Conservation (phyloP, 2,888 invertebrate species). For the Danaus chrysippus region DNA sequence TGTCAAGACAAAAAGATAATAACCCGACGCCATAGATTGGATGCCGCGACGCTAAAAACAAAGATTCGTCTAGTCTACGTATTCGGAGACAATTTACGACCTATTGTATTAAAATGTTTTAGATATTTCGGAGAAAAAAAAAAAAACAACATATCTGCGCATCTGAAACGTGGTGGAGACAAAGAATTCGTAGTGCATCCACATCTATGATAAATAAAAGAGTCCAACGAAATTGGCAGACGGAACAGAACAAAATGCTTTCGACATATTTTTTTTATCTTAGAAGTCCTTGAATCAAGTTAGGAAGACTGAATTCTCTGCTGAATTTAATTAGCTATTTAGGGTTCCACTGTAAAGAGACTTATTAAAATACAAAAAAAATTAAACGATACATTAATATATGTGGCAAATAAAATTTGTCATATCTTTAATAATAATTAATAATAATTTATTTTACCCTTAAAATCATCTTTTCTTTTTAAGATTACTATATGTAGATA, state of each 20-base stretch:
- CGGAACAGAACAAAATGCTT: not conserved
- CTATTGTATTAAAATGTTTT: slow-evolving; percentile 25
- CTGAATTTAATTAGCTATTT: too few relatives aligned
- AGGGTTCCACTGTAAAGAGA: too few relatives aligned
- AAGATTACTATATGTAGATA: too few relatives aligned
- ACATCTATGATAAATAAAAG: slow-evolving; percentile 5
- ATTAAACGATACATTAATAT: too few relatives aligned
- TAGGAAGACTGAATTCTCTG: too few relatives aligned
- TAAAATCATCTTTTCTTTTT: too few relatives aligned
- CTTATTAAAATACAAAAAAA: too few relatives aligned
- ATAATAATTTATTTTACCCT: too few relatives aligned
- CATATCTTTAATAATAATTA: too few relatives aligned
- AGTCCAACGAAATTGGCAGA: not conserved
- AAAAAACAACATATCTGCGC: slow-evolving; percentile 17
- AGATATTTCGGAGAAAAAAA: slow-evolving; percentile 18
- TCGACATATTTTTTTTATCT: not conserved
- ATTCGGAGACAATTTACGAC: slow-evolving; percentile 27
- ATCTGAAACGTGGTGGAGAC: slow-evolving; percentile 16
- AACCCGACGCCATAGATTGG: slow-evolving; percentile 7
- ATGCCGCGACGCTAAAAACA: slow-evolving; percentile 12
- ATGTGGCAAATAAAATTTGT: too few relatives aligned
- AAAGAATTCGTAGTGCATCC: slow-evolving; percentile 13
- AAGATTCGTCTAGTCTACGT: slow-evolving; percentile 27
- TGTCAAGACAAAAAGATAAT: slow-evolving; percentile 1
- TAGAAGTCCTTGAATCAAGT: not conserved